A percentile compares a stretch with the other conserved stretches of the same genome.
phyloP scores from a whole-genome alignment of 1,140 invertebrate genomes.

The Berghia stephanieae region DNA sequence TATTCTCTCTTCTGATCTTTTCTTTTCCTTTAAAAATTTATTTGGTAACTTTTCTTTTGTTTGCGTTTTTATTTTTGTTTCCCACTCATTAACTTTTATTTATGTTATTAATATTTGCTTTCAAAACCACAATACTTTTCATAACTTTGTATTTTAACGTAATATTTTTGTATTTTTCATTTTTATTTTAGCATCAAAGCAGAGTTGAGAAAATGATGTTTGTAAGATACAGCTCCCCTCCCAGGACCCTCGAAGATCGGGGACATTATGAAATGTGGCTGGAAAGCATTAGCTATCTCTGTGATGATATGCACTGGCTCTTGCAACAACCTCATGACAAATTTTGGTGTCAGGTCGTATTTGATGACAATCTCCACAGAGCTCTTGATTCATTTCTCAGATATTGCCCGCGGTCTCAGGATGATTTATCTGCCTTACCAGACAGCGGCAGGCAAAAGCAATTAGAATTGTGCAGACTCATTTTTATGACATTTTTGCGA shows the following conservation, averaged over 20 bases:
- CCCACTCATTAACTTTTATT: too few relatives aligned
- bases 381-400: constrained; percentile 78
- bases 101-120: too few relatives aligned
- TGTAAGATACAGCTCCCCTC: constrained; percentile 57
- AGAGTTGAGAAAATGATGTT: constrained; percentile 55
- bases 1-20: too few relatives aligned
- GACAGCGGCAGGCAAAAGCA: constrained; percentile 66
- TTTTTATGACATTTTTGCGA: constrained; percentile 77
- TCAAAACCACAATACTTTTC: too few relatives aligned
- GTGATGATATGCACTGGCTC: constrained; percentile 71
- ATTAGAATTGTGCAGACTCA: constrained; percentile 72
- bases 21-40: too few relatives aligned
- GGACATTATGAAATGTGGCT: constrained; percentile 70
- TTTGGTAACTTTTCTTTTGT: too few relatives aligned
- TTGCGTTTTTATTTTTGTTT: too few relatives aligned
- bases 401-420: constrained; percentile 76
- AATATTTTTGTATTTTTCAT: too few relatives aligned
- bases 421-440: constrained; percentile 67
- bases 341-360: constrained; percentile 82
- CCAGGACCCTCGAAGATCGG: constrained; percentile 42
- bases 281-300: constrained; percentile 70
- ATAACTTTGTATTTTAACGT: too few relatives aligned
- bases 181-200: constrained; percentile 53
- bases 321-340: constrained; percentile 71
- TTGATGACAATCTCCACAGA: constrained; percentile 75